Base-by-base conservation (phyloP, 23 tunicate species). In the Ciona savignyi region DNA sequence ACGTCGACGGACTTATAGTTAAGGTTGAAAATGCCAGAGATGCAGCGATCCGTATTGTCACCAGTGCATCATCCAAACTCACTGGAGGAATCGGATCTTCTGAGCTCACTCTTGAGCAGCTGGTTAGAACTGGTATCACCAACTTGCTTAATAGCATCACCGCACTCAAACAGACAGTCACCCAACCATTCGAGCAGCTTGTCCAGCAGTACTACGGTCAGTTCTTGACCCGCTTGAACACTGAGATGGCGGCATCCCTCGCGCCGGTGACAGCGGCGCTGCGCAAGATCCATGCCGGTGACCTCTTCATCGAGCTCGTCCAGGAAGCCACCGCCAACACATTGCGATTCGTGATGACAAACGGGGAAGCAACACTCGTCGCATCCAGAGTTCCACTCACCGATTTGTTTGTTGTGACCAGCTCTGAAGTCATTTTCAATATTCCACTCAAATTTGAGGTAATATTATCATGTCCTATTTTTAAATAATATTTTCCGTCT, bases 391-490 rank as follows among this genome's bases (percentile, higher is more conserved):
- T 27, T 4, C 91, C 97, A 24, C 77, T 91, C 23, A 3, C 83
- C 3, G 79, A 91, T 20, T 62, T 91, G 26, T 48, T 91, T 4
- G 72, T 34, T 11, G 83, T 91, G 33, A 86, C 72, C 23, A 82
- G 72, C 23, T 56, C 76, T 25, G 75, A 85, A 64, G 71, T 85
- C 51, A 72, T 91, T 68, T 66, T 91, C 83, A 80, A 67, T 67
- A 80, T 91, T 60, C 97, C 97, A 23, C 80, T 91, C 3, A 42
- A 29, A n/a, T 65, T 91, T 68, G 78, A 85, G 67, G 97, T 91
- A 75, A 91, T 81, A 72, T 20, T 49, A 49, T 49, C 61, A n/a
- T n/a, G n/a, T n/a, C n/a, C n/a, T n/a, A n/a, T n/a, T n/a, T n/a
- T n/a, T n/a, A n/a, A n/a, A n/a, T n/a, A n/a, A n/a, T n/a, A n/a